Evolutionary conservation across 2,797 vertebrate species (phyloP).

Genomic region (Rhinogobio ventralis): DNA sequence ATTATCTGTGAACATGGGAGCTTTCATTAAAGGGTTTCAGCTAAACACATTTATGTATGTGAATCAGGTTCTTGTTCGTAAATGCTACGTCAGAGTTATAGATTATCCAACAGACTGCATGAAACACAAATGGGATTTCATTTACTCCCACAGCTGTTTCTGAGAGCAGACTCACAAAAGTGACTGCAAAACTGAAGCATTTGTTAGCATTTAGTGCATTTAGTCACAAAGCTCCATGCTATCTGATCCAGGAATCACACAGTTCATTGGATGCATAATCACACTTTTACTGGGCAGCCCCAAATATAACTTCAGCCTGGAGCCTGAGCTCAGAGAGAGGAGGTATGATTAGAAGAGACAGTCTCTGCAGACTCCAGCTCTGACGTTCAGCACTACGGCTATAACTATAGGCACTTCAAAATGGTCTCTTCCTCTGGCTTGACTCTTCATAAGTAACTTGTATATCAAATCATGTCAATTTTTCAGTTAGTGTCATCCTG

Average conservation of each 20-base stretch:
- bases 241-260: constrained; percentile 6
- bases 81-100: background rate
- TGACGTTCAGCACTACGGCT: background rate
- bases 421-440: background rate
- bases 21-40: constrained; percentile 52
- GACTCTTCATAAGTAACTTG: background rate
- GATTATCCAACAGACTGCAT: background rate
- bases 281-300: constrained; percentile 54
- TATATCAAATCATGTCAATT: background rate
- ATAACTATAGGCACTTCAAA: background rate
- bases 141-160: background rate
- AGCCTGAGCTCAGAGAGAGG: constrained; percentile 54
- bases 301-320: constrained; percentile 64
- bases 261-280: constrained; percentile 51
- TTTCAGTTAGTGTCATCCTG: background rate
- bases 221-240: background rate
- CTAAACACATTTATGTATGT: constrained; percentile 5
- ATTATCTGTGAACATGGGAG: constrained; percentile 45
- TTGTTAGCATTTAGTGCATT: background rate
- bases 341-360: constrained; percentile 48
- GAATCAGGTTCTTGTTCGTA: background rate
- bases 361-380: constrained; percentile 39
- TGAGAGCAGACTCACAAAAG: background rate
- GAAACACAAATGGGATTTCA: background rate
- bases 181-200: background rate